Evolutionary conservation across 2,888 invertebrate genomes (phyloP).

Genomic region (Erpobdella octoculata): DNA sequence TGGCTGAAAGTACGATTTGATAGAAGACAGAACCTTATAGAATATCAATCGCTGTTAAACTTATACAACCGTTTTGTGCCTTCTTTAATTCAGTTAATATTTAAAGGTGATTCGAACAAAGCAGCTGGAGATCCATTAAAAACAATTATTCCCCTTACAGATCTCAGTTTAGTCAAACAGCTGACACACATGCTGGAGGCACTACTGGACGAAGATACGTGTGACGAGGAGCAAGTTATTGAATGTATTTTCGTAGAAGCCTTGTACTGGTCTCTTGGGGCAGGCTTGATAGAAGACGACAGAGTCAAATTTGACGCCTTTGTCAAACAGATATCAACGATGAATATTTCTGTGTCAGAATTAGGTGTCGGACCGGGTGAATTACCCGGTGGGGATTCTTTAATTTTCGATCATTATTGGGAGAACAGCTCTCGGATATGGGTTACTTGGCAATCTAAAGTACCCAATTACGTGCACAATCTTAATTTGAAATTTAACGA

Average conservation of each 20-base stretch:
- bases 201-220: conserved; percentile 53
- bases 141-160: conserved; percentile 74
- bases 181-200: conserved; percentile 73
- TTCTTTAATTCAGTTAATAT: conserved; percentile 64
- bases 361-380: conserved; percentile 65
- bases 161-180: conserved; percentile 75
- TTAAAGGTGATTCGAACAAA: conserved; percentile 66
- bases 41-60: conserved; percentile 39
- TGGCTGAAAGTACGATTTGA: conserved; percentile 59
- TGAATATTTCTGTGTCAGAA: conserved; percentile 53
- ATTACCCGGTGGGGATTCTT: conserved; percentile 65
- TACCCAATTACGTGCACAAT: conserved; percentile 70
- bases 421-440: conserved; percentile 63
- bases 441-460: conserved; percentile 76
- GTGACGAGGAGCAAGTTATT: conserved; percentile 54
- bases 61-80: conserved; percentile 71
- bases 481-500: conserved; percentile 65
- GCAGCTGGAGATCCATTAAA: conserved; percentile 62
- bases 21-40: conserved; percentile 41
- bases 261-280: conserved; percentile 77
- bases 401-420: conserved; percentile 74
- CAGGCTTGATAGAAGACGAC: conserved; percentile 64
- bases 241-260: conserved; percentile 69
- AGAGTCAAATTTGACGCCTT: conserved; percentile 69
- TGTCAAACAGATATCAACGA: conserved; percentile 63